Evolutionary conservation across 2,888 invertebrate species (phyloP).

Genomic region (Brachypterus glaber): DNA sequence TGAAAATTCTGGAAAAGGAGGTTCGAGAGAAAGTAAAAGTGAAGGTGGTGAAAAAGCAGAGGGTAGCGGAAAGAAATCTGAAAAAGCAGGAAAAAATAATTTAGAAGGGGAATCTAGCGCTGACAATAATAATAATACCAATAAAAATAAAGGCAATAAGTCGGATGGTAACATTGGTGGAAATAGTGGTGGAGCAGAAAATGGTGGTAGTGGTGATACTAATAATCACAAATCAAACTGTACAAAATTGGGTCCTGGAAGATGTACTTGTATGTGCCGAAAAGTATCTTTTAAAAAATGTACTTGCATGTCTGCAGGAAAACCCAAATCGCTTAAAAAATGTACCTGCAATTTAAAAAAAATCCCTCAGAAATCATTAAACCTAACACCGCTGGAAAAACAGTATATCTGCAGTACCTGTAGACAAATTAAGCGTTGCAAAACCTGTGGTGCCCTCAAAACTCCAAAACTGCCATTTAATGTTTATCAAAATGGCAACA

Average conservation of each 20-base stretch:
- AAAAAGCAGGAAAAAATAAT: background rate
- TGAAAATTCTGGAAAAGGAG: background rate
- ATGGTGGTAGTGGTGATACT: slow-evolving; percentile 1
- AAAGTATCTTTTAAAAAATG: no score
- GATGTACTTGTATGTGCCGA: no score
- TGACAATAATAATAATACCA: background rate
- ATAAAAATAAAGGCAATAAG: no score
- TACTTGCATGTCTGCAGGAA: no score
- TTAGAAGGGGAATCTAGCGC: background rate
- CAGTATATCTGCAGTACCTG: background rate
- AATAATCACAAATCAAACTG: no score
- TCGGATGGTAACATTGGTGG: background rate
- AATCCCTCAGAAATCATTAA: background rate
- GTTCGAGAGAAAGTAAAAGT: background rate
- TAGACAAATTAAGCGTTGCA: no score
- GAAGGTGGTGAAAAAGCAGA: background rate
- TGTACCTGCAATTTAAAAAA: no score
- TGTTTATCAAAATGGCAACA: no score
- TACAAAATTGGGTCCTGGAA: no score
- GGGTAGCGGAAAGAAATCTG: background rate
- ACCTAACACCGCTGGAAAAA: background rate
- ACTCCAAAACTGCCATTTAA: no score
- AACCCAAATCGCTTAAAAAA: no score
- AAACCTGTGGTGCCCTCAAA: no score
- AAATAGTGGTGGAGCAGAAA: slow-evolving; percentile 4